Evolutionary conservation across 2,888 invertebrate genomes (phyloP), one percentile per base, ranked within the genome.

Genomic region (Dryococelus australis): DNA sequence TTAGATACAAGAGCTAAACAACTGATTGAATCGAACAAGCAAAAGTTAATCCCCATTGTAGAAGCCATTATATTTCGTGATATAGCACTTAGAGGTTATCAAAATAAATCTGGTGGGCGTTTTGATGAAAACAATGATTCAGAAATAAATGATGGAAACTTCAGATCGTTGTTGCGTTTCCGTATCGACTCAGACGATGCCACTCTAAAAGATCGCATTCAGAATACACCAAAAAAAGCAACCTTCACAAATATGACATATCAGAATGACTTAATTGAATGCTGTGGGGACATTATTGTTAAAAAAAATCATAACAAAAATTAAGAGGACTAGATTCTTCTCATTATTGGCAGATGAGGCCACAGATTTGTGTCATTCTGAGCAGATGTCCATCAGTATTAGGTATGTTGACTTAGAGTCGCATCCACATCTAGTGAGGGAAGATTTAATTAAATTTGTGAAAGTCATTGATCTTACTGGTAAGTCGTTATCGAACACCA

Each of bases 371-470:
- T 35, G 83, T 2, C 5, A 83, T 83, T 83, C 28, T 83, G 35
- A 83, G 83, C 83, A 83, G 35, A 83, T 83, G 83, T 83, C 28
- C 83, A 83, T 83, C 35, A 83, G 83, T 28, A 83, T 83, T 83
- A 24, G 83, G 83, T 83, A 83, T 83, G 83, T 83, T 83, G 83
- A 83, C 43, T 35, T 35, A n/a, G n/a, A n/a, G n/a, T n/a, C n/a
- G 35, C 4, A 4, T 1, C 4, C 4, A 35, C 27, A 28, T 28
- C 35, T 35, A 83, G 24, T 83, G 83, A 83, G 28, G 83, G 83
- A 83, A 27, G 83, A 83, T 83, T 28, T 83, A 0, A 28, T 83
- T 28, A 83, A 28, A 83, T 83, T 83, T 27, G 83, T 83, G 83
- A 83, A 83, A 83, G 83, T 83, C 27, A 83, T 28, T 83, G 83